These are phyloP conservation scores for Pseudochirops cupreus DNA, from an alignment of 2,797 vertebrate species.

Conservation along the genomic window DNA sequence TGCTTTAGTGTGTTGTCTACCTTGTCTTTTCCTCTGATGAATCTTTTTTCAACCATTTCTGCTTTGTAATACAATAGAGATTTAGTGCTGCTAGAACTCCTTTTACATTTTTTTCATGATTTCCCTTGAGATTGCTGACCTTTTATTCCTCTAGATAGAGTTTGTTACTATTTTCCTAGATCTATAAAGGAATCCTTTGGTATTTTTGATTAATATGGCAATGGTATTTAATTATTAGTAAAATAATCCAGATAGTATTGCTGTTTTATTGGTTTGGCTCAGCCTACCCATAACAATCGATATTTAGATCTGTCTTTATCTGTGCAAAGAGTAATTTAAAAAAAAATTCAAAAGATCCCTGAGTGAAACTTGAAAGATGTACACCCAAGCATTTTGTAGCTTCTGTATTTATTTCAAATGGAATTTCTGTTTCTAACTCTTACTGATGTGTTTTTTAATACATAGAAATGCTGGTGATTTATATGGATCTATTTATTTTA, in stretches of 20 bases:
- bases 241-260: not conserved
- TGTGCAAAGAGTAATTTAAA: not conserved
- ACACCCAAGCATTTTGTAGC: not conserved
- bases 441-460: not conserved
- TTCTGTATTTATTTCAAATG: not conserved
- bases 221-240: not conserved
- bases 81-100: not conserved
- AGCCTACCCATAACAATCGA: not conserved
- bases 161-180: not conserved
- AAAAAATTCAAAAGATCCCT: not conserved
- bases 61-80: not conserved
- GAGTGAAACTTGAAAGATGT: not conserved
- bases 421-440: not conserved
- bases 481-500: not conserved
- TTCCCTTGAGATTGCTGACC: not conserved
- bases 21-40: not conserved
- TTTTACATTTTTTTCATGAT: not conserved
- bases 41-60: not conserved
- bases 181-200: not conserved
- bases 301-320: not conserved
- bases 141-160: not conserved
- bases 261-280: not conserved
- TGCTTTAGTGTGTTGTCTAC: not conserved
- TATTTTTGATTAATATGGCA: not conserved
- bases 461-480: not conserved